These are phyloP conservation scores for Dascillus cervinus DNA, from an alignment of 2,888 invertebrate genomes.

Conservation along the genomic window DNA sequence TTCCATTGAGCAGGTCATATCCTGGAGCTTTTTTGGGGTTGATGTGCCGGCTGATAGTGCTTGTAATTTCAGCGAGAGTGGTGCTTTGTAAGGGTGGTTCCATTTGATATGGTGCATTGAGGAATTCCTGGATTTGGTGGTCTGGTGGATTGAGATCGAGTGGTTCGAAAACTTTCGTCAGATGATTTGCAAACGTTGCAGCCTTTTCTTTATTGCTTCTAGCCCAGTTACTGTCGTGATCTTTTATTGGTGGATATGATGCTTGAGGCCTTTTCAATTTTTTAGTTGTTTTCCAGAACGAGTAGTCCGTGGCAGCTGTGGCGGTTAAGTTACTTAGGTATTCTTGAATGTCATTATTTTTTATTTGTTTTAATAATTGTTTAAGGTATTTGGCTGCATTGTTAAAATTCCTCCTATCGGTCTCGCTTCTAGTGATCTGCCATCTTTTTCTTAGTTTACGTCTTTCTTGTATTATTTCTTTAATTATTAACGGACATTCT, in stretches of 20 bases:
- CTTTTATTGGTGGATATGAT: too few relatives aligned
- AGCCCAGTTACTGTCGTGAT: background rate
- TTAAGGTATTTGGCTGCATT: conserved; percentile 2
- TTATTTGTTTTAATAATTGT: too few relatives aligned
- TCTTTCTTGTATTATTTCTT: conserved; percentile 4
- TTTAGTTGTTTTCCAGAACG: conserved; percentile 3
- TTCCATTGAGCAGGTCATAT: conserved; percentile 2
- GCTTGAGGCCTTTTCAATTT: conserved; percentile 4
- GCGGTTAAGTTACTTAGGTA: too few relatives aligned
- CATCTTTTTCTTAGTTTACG: conserved; percentile 5
- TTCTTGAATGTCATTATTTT: too few relatives aligned
- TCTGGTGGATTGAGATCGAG: background rate
- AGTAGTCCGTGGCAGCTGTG: too few relatives aligned
- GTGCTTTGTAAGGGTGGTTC: conserved; percentile 3
- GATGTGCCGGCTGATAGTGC: background rate
- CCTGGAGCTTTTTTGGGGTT: conserved; percentile 5
- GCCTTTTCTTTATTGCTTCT: conserved; percentile 1
- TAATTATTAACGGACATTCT: conserved; percentile 4
- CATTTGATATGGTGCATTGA: too few relatives aligned
- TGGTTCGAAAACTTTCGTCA: background rate
- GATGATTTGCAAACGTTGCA: conserved; percentile 1
- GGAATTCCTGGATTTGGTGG: too few relatives aligned
- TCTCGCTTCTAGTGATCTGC: conserved; percentile 4
- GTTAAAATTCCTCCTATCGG: conserved; percentile 3
- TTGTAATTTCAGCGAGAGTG: conserved; percentile 2